Percentiles rank a stretch among this genome's conserved stretches.
phyloP scores from a whole-genome alignment of 2,113 vertebrate species.

The Neolamprologus sp. region DNA sequence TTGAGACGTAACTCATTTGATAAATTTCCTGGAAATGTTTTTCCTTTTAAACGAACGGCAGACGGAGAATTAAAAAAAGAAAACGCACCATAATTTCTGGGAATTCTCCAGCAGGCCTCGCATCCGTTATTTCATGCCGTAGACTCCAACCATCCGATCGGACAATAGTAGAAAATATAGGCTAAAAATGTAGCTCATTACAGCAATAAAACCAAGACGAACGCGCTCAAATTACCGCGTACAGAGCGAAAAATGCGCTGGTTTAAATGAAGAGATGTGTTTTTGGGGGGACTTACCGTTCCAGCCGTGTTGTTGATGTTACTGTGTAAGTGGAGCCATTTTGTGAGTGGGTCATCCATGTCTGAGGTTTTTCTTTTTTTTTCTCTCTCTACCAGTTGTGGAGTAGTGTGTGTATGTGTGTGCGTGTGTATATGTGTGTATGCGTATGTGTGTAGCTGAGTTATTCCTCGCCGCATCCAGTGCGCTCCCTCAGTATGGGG shows the following conservation, averaged over 20 bases:
- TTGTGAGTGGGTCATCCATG: slow-evolving; percentile 85
- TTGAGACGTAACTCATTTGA: background rate
- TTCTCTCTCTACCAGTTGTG: slow-evolving; percentile 55
- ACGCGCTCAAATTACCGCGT: background rate
- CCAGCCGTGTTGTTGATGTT: slow-evolving; percentile 78
- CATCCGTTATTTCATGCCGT: slow-evolving; percentile 48
- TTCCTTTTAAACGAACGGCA: background rate
- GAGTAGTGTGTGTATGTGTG: slow-evolving; percentile 67
- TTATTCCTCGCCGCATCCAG: slow-evolving; percentile 84
- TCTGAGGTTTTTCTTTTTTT: slow-evolving; percentile 67
- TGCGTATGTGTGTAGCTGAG: slow-evolving; percentile 72
- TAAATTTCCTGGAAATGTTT: background rate
- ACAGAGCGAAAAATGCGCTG: background rate
- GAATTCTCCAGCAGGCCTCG: slow-evolving; percentile 46
- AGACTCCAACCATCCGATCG: slow-evolving; percentile 8
- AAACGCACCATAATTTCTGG: slow-evolving; percentile 1
- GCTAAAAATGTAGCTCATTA: slow-evolving; percentile 3
- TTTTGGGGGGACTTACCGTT: slow-evolving; percentile 72
- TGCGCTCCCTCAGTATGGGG: slow-evolving; percentile 85
- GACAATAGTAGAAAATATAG: slow-evolving; percentile 24
- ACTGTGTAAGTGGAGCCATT: slow-evolving; percentile 88
- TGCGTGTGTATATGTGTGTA: slow-evolving; percentile 54
- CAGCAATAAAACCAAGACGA: background rate
- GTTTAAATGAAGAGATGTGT: background rate
- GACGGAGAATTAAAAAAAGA: background rate